phyloP scores from a whole-genome alignment of 2,113 vertebrate species.

The Brachypodius melanocephalos region DNA sequence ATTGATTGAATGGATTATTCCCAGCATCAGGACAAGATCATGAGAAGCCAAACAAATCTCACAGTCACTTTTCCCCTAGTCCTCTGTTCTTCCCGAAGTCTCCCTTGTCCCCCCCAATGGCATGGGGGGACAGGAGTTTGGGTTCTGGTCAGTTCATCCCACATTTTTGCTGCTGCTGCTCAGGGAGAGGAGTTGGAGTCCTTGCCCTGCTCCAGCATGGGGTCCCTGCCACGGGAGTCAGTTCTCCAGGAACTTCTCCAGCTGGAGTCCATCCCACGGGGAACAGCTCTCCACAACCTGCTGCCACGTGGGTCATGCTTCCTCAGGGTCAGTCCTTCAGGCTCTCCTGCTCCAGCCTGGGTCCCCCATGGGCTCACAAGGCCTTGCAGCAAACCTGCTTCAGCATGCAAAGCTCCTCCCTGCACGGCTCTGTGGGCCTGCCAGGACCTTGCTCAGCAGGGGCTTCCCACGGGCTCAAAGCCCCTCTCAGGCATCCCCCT shows the following conservation, averaged over 20 bases:
- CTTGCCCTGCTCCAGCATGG: too few species aligned
- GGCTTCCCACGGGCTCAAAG: neutral
- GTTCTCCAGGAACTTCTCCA: too few species aligned
- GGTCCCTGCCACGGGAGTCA: too few species aligned
- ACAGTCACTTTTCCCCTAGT: neutral
- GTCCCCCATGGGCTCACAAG: too few species aligned
- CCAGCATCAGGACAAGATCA: neutral
- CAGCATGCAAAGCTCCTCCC: neutral
- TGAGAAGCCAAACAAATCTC: neutral
- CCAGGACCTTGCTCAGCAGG: neutral
- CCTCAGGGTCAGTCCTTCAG: neutral
- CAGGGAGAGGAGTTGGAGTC: too few species aligned
- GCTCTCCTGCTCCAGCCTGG: neutral
- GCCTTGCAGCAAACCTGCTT: neutral
- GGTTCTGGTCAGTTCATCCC: neutral
- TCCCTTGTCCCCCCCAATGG: neutral
- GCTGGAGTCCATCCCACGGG: neutral
- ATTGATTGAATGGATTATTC: neutral
- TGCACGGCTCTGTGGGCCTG: neutral
- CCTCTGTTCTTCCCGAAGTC: neutral
- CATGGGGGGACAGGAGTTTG: neutral
- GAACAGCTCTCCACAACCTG: neutral
- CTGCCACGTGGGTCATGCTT: neutral
- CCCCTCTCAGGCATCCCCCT: neutral
- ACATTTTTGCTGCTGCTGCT: too few species aligned